These are phyloP conservation scores for Sesia bembeciformis DNA, from an alignment of 2,888 invertebrate genomes.

Conservation along the genomic window DNA sequence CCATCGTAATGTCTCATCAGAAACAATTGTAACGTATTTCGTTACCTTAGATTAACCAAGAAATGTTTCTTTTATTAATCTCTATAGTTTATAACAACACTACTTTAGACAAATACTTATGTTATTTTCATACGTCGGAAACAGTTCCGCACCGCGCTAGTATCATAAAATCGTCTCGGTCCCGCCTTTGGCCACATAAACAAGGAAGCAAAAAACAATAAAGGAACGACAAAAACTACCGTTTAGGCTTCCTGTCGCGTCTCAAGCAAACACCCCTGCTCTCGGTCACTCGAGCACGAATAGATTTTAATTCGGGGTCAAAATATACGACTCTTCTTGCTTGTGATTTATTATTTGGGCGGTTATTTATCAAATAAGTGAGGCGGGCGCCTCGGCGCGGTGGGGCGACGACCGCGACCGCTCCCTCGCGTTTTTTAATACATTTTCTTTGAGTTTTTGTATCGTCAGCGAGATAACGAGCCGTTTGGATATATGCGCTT, in stretches of 20 bases:
- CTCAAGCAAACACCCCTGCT: constrained; percentile 16
- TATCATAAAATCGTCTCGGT: background rate
- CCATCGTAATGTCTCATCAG: too few relatives aligned
- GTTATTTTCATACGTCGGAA: too few relatives aligned
- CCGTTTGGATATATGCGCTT: constrained; percentile 28
- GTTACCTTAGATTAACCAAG: too few relatives aligned
- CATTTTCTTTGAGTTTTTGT: constrained; percentile 44
- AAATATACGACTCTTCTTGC: constrained; percentile 10
- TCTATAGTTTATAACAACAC: too few relatives aligned
- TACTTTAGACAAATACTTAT: too few relatives aligned
- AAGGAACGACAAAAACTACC: constrained; percentile 41
- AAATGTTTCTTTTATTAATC: too few relatives aligned
- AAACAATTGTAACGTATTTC: too few relatives aligned
- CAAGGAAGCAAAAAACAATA: constrained; percentile 46
- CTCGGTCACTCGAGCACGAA: constrained; percentile 36
- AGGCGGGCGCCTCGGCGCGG: constrained; percentile 18
- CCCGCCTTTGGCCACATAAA: constrained; percentile 18
- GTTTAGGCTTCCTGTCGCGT: constrained; percentile 42
- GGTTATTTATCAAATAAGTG: constrained; percentile 55
- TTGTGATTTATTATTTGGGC: constrained; percentile 44
- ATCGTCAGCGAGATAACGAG: constrained; percentile 51
- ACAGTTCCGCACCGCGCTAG: too few relatives aligned
- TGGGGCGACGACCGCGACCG: constrained; percentile 19
- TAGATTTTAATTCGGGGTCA: constrained; percentile 13
- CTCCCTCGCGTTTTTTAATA: constrained; percentile 27